Percentiles rank a stretch among this genome's conserved stretches.
These are phyloP conservation scores for Aegithalos caudatus DNA, from an alignment of 2,113 vertebrate species.

Conservation along the genomic window DNA sequence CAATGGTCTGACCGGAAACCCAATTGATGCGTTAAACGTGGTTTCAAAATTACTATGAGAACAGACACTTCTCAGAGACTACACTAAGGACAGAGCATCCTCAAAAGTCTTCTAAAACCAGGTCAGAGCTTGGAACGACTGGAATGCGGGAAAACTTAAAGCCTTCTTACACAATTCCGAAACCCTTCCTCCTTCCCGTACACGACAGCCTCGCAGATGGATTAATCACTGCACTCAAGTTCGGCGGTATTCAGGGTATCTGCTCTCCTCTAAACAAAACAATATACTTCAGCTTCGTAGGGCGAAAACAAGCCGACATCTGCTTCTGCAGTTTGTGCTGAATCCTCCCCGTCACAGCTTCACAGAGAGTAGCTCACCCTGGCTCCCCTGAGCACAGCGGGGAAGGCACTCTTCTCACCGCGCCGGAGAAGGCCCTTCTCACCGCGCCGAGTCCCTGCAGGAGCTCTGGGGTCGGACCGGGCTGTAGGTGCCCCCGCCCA, in stretches of 20 bases:
- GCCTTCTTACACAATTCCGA: neutral
- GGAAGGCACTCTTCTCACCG: neutral
- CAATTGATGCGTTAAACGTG: neutral
- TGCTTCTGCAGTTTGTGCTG: neutral
- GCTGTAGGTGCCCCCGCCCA: too few species aligned
- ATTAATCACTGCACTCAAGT: neutral
- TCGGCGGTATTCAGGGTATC: neutral
- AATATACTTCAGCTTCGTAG: neutral
- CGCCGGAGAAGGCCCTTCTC: too few species aligned
- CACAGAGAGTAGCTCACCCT: rapidly evolving
- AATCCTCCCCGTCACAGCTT: neutral
- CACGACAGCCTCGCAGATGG: neutral
- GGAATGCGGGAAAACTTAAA: neutral
- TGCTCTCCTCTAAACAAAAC: neutral
- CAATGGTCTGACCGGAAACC: neutral
- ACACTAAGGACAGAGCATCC: neutral
- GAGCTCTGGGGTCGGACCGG: neutral
- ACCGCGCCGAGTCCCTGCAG: neutral
- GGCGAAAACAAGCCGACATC: neutral
- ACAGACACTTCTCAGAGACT: neutral
- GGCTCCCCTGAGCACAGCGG: too few species aligned
- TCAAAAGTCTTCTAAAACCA: neutral
- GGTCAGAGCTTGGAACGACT: neutral
- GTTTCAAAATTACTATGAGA: neutral
- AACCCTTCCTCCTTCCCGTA: neutral